A percentile compares a stretch with the other conserved stretches of the same genome.
phyloP scores from a whole-genome alignment of 2,113 vertebrate species.

The Brachypteracias leptosomus region DNA sequence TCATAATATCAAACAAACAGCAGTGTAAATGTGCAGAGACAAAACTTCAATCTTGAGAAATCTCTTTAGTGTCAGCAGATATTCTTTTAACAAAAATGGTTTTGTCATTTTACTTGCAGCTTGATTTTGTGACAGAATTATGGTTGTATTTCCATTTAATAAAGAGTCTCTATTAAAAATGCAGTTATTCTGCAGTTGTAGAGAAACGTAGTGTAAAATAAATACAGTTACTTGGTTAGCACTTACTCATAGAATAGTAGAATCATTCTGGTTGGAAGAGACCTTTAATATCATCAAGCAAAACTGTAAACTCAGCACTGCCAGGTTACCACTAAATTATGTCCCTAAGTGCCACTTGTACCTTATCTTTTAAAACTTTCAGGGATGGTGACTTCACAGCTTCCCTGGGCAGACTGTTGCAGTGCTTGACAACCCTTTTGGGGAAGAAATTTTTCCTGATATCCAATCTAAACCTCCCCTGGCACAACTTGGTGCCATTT shows the following conservation, averaged over 20 bases:
- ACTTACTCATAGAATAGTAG: not conserved
- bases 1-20: conserved; percentile 53
- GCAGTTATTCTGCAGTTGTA: not conserved
- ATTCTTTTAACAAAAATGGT: not conserved
- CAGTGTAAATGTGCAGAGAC: not conserved
- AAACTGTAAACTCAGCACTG: not conserved
- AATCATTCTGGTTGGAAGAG: not conserved
- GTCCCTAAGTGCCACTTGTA: not conserved
- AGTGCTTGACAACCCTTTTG: not conserved
- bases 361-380: not conserved
- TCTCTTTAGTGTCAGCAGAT: conserved; percentile 14
- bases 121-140: conserved; percentile 35
- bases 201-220: not conserved
- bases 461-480: not conserved
- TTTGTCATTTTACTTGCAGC: conserved; percentile 30
- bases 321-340: not conserved
- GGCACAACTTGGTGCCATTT: too few species aligned
- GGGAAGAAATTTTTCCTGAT: not conserved
- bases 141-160: conserved; percentile 10
- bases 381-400: not conserved
- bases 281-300: not conserved
- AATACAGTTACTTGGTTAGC: not conserved
- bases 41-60: conserved; percentile 40
- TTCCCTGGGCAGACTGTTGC: not conserved
- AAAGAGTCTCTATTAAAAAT: not conserved